phyloP scores from a whole-genome alignment of 2,888 invertebrate genomes.

The Hydroisotoma schaefferi region DNA sequence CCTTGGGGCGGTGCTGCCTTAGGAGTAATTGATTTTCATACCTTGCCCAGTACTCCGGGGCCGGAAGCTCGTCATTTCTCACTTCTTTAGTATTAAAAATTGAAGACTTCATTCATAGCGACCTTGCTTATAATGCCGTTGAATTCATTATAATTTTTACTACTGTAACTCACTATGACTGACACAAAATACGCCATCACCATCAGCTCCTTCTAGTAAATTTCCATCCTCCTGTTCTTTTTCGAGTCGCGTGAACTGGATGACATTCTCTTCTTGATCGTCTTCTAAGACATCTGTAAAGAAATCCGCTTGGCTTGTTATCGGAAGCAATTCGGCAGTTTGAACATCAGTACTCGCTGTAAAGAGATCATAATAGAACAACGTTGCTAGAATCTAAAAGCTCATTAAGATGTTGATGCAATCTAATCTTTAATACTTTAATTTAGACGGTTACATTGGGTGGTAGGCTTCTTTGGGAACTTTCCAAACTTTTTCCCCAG shows the following conservation, averaged over 20 bases:
- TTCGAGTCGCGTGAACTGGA: constrained; percentile 4
- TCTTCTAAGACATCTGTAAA: not conserved
- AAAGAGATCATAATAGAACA: no score
- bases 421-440: no score
- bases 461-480: no score
- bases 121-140: no score
- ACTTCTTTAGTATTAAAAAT: constrained; percentile 1
- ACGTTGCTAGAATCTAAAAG: no score
- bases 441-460: no score
- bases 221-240: constrained; percentile 3
- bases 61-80: constrained; percentile 22
- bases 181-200: constrained; percentile 25
- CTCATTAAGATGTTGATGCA: no score
- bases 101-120: not conserved
- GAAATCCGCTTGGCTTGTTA: not conserved
- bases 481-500: no score
- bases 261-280: not conserved
- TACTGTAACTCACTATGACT: constrained; percentile 12
- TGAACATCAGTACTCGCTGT: no score
- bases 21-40: constrained; percentile 24
- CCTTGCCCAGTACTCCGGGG: constrained; percentile 27
- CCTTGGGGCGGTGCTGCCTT: constrained; percentile 26
- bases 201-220: constrained; percentile 26
- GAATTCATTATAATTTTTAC: not conserved
- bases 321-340: not conserved